A percentile compares a stretch with the other conserved stretches of the same genome.
Evolutionary conservation across 1,140 invertebrate species (phyloP).

Genomic region (Oppia nitens): DNA sequence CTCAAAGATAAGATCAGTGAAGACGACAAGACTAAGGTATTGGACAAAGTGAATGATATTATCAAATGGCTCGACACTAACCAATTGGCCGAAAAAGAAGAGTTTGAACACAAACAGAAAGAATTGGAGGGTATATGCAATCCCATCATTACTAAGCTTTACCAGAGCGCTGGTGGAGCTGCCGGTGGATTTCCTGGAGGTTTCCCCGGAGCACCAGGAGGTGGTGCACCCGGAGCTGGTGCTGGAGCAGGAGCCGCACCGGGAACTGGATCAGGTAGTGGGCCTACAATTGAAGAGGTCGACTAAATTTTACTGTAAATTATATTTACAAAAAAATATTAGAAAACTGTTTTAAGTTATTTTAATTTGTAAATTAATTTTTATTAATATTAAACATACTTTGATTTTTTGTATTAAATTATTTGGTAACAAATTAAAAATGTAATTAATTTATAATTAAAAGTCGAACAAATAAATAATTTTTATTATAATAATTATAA

Average conservation of each 20-base stretch:
- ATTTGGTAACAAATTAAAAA: too few relatives aligned
- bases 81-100: slow-evolving; percentile 66
- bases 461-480: too few relatives aligned
- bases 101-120: slow-evolving; percentile 83
- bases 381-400: background rate
- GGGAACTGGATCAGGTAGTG: slow-evolving; percentile 18
- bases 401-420: too few relatives aligned
- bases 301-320: slow-evolving; percentile 28
- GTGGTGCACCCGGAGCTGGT: slow-evolving; percentile 18
- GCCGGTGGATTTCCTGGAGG: slow-evolving; percentile 18
- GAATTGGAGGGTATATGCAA: slow-evolving; percentile 27
- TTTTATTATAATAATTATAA: too few relatives aligned
- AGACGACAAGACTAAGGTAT: slow-evolving; percentile 62
- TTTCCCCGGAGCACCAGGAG: too few relatives aligned
- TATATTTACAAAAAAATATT: background rate
- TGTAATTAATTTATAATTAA: too few relatives aligned
- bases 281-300: slow-evolving; percentile 39
- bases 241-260: background rate
- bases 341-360: background rate
- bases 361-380: background rate
- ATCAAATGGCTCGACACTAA: slow-evolving; percentile 89
- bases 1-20: slow-evolving; percentile 49
- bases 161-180: slow-evolving; percentile 25
- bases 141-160: slow-evolving; percentile 35
- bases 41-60: slow-evolving; percentile 80